A percentile compares a stretch with the other conserved stretches of the same genome.
Evolutionary conservation across 2,113 vertebrate species (phyloP).

Genomic region (Neodontobutis hainanensis): DNA sequence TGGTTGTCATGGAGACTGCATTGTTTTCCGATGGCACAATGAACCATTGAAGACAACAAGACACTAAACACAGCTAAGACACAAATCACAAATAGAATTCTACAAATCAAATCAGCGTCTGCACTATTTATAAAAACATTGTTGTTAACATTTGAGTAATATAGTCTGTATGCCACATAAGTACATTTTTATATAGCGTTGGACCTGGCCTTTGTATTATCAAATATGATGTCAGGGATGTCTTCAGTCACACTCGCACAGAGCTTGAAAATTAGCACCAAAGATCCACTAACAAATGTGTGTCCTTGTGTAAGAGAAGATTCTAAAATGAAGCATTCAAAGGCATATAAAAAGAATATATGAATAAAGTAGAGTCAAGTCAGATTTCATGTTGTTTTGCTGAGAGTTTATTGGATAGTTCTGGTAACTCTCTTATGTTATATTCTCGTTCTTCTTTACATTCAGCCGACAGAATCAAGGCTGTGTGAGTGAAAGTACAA

Average conservation of each 20-base stretch:
- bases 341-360: not conserved
- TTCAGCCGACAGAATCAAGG: slow-evolving; percentile 40
- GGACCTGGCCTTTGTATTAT: not conserved
- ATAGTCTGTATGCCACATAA: no score
- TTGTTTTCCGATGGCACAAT: no score
- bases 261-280: not conserved
- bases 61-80: no score
- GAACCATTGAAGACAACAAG: no score
- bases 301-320: not conserved
- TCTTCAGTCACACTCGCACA: not conserved
- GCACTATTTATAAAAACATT: no score
- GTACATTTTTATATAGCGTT: not conserved
- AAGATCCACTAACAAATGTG: not conserved
- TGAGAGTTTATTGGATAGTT: no score
- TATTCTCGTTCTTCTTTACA: slow-evolving; percentile 34
- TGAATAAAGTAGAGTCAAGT: no score
- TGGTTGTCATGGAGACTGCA: no score
- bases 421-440: slow-evolving; percentile 9
- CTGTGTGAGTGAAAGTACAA: slow-evolving; percentile 27
- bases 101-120: no score
- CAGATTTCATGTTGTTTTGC: no score
- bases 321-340: not conserved
- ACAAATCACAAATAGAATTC: no score
- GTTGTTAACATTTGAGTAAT: no score
- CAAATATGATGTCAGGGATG: not conserved